Base-by-base conservation (phyloP, 2,113 vertebrate species). In the Todiramphus saurophagus region DNA sequence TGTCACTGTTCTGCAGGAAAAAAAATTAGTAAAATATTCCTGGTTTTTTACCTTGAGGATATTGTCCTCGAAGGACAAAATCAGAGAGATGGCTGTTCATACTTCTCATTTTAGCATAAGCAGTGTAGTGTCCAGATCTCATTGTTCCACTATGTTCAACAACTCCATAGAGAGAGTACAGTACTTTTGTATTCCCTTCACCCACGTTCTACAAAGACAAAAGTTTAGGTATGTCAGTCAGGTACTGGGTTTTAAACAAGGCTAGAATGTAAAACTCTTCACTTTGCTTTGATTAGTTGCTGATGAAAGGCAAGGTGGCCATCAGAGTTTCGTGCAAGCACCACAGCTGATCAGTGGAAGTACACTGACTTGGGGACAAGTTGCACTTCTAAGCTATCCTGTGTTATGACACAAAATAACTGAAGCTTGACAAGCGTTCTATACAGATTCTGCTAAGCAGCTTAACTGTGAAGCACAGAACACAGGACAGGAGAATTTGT, bases 131-230 rank as follows among this genome's bases (percentile, higher is more conserved):
- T n/a, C 99, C 99, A 3, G 98, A 99, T 59, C 99, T 98, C 99
- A 99, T 99, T 11, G 99, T 99, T 37, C 99, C 99, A 14, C 99
- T 99, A 87, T 99, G 99, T 87, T 99, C 99, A 60, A 99, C 99
- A 13, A 99, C 97, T 30, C 99, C 99, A 18, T 99, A 99, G 46
- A 99, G 98, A 56, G 98, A 98, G 93, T 99, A 99, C 35, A 99
- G 89, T 35, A 99, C 97, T 87, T 95, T 97, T 16, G 93, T 91
- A 17, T 98, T 97, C 58, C 98, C 99, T 74, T 99, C 98, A 23
- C 97, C 89, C 51, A 99, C 97, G 1, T 98, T 98, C 99, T 99
- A 83, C 15, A 72, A 87, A 82, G 95, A 66, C 37, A 39, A 27
- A 91, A 35, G 78, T 78, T 74, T 13, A 62, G 27, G 48, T 58